Percentiles rank a stretch among this genome's conserved stretches.
phyloP scores from a whole-genome alignment of 2,113 vertebrate species.

The Neodon shergylaensis region DNA sequence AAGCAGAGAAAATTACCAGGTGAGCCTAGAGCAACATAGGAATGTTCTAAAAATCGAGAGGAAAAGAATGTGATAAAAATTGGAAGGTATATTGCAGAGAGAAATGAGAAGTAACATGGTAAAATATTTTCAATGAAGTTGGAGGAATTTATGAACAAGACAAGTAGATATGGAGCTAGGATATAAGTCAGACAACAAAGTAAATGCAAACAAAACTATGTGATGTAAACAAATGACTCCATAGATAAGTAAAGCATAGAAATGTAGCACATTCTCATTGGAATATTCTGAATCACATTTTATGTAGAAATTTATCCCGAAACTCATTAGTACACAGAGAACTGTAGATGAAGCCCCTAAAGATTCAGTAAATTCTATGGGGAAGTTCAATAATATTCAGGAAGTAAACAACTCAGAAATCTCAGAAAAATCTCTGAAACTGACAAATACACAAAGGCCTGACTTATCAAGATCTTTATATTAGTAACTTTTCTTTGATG shows the following conservation, averaged over 20 bases:
- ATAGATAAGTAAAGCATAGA: background rate
- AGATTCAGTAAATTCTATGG: background rate
- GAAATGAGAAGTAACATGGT: background rate
- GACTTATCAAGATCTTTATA: background rate
- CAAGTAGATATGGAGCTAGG: background rate
- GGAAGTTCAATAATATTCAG: background rate
- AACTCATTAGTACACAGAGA: no score
- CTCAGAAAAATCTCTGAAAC: background rate
- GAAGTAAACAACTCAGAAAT: background rate
- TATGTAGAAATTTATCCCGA: background rate
- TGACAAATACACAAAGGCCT: background rate
- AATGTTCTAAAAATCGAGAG: background rate
- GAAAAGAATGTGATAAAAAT: background rate
- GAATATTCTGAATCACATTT: background rate
- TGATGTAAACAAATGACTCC: background rate
- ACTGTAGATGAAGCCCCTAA: background rate
- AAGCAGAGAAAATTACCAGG: background rate
- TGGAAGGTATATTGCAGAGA: background rate
- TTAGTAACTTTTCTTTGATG: background rate
- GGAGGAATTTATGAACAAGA: background rate
- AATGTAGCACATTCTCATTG: background rate
- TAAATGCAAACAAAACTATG: background rate
- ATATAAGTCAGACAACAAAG: background rate
- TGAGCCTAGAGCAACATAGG: background rate
- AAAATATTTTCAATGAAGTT: background rate